Percentiles rank a stretch among this genome's conserved stretches.
phyloP scores from a whole-genome alignment of 2,888 invertebrate genomes.

The Dicranocentrus wangi region DNA sequence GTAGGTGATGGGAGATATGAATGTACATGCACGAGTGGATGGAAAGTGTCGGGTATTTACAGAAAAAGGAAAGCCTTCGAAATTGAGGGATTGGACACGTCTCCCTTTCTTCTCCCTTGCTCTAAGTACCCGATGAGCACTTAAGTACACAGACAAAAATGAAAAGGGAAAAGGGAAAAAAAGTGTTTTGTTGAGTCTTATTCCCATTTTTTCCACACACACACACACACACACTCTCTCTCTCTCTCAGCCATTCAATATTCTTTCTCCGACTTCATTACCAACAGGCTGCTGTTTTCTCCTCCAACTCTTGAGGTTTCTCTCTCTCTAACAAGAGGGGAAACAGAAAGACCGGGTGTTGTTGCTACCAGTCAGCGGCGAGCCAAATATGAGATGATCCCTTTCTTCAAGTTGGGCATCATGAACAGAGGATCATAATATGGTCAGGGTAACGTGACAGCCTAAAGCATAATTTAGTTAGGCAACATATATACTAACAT shows the following conservation, averaged over 20 bases:
- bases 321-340: not conserved
- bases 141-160: not conserved
- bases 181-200: no score
- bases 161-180: not conserved
- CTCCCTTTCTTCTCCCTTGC: not conserved
- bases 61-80: no score
- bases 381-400: conserved; percentile 6
- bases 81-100: conserved; percentile 9
- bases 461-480: conserved; percentile 25
- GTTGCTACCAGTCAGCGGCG: no score
- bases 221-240: no score
- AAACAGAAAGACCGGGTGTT: not conserved
- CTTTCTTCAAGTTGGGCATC: not conserved
- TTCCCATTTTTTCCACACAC: no score
- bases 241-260: not conserved
- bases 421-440: conserved; percentile 1
- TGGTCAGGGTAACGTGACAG: conserved; percentile 26
- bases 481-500: no score
- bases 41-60: no score
- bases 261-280: conserved; percentile 1
- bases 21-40: no score
- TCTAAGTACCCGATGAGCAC: conserved; percentile 1
- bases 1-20: no score
- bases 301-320: no score
- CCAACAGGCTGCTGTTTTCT: conserved; percentile 4